Percentiles rank a stretch among this genome's conserved stretches.
Conservation (phyloP, 2,797 vertebrate species). For the Enteromius anoplus region DNA sequence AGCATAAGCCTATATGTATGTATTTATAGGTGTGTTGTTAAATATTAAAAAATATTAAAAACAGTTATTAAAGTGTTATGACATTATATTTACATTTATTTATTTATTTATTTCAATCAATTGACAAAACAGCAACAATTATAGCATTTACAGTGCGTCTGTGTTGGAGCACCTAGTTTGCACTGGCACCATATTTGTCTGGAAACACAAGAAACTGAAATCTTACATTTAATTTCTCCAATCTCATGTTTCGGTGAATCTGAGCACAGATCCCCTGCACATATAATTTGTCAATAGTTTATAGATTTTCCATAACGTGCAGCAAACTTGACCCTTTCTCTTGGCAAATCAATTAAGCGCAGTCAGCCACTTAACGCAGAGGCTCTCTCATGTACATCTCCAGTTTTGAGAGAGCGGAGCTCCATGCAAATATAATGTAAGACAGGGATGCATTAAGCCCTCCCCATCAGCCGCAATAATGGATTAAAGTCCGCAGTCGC, state of each 20-base stretch:
- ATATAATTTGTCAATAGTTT: slow-evolving; percentile 37
- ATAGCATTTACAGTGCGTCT: background rate
- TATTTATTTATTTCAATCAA: no score
- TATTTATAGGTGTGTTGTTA: background rate
- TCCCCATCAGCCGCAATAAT: slow-evolving; percentile 85
- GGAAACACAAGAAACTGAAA: background rate
- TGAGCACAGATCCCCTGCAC: background rate
- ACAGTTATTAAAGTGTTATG: background rate
- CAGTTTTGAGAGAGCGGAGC: slow-evolving; percentile 52
- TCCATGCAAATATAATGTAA: slow-evolving; percentile 76
- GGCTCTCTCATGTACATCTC: slow-evolving; percentile 70
- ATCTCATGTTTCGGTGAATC: background rate
- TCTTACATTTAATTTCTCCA: slow-evolving; percentile 17
- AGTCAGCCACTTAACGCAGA: slow-evolving; percentile 62
- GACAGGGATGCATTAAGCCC: slow-evolving; percentile 87
- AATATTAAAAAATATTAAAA: background rate
- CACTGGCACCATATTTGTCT: background rate
- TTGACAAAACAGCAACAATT: background rate
- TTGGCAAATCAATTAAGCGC: slow-evolving; percentile 68
- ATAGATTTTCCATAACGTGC: slow-evolving; percentile 46
- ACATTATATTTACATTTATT: background rate
- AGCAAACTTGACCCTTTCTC: slow-evolving; percentile 58
- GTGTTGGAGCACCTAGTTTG: background rate
- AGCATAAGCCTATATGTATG: background rate
- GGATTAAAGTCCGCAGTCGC: slow-evolving; percentile 90